Conservation (phyloP, 2,113 vertebrate genomes). For the Pica pica region DNA sequence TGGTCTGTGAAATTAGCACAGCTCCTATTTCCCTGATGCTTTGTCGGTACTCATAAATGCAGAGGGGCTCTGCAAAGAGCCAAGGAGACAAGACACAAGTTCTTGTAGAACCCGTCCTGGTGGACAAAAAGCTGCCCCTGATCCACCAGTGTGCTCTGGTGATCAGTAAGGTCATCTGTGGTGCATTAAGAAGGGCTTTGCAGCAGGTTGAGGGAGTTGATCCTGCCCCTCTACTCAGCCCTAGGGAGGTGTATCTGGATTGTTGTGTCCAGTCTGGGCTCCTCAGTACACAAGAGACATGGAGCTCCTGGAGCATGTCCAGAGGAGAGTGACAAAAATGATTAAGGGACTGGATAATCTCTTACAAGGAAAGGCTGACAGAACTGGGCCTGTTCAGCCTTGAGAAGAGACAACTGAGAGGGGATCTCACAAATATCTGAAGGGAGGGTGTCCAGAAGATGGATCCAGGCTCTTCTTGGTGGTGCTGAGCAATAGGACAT, state of each 20-base stretch:
- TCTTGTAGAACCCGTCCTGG: background rate
- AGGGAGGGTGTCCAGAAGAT: background rate
- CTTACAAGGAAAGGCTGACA: background rate
- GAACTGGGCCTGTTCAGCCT: background rate
- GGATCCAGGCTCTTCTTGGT: background rate
- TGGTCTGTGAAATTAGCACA: background rate
- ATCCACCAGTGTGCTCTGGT: background rate
- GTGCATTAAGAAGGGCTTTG: background rate
- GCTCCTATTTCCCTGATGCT: background rate
- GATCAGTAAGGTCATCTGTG: background rate
- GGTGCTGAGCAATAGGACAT: background rate
- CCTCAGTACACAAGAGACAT: background rate
- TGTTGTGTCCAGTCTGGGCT: background rate
- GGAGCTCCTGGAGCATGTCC: background rate
- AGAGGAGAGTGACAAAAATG: background rate
- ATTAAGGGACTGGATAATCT: background rate
- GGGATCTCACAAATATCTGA: background rate
- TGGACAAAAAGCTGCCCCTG: background rate
- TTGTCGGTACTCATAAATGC: background rate
- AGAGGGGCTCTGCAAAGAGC: background rate
- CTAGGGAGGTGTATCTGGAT: background rate
- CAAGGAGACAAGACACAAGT: background rate
- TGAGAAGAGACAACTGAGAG: background rate
- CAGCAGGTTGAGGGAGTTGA: background rate
- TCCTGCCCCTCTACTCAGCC: background rate